Evolutionary conservation across 1,140 invertebrate genomes (phyloP).

Genomic region (Ectropis grisescens): DNA sequence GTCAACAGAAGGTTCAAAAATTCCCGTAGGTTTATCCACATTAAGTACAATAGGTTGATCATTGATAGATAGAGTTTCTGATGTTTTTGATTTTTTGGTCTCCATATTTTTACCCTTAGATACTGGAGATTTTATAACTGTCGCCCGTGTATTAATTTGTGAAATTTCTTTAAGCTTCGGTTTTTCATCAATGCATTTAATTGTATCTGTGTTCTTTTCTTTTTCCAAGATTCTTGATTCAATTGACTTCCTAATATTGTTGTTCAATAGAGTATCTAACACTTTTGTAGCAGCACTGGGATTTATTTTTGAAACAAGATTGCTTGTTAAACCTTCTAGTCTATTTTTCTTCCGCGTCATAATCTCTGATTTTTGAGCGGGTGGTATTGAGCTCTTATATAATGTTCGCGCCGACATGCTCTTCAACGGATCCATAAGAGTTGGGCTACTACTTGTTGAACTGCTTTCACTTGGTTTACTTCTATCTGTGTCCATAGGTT

Average conservation of each 20-base stretch:
- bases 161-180: conserved; percentile 42
- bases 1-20: conserved; percentile 75
- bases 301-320: conserved; percentile 69
- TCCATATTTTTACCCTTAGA: conserved; percentile 65
- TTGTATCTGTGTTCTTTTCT: conserved; percentile 43
- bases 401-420: conserved; percentile 54
- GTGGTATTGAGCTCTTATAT: conserved; percentile 57
- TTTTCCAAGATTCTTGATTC: conserved; percentile 67
- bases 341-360: conserved; percentile 72
- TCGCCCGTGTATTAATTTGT: conserved; percentile 57
- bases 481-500: conserved; percentile 21
- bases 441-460: conserved; percentile 35
- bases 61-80: conserved; percentile 22
- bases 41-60: conserved; percentile 52
- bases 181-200: conserved; percentile 40
- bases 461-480: conserved; percentile 9
- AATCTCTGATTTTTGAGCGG: conserved; percentile 66
- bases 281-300: conserved; percentile 65
- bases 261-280: conserved; percentile 63
- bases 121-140: conserved; percentile 69
- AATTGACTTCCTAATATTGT: conserved; percentile 67
- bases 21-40: conserved; percentile 72
- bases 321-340: conserved; percentile 71
- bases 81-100: conserved; percentile 48
- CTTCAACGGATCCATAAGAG: conserved; percentile 47